Base-by-base conservation (phyloP, 35 echinoderm and acorn worm genomes). In the Ophiothrix spiculata region DNA sequence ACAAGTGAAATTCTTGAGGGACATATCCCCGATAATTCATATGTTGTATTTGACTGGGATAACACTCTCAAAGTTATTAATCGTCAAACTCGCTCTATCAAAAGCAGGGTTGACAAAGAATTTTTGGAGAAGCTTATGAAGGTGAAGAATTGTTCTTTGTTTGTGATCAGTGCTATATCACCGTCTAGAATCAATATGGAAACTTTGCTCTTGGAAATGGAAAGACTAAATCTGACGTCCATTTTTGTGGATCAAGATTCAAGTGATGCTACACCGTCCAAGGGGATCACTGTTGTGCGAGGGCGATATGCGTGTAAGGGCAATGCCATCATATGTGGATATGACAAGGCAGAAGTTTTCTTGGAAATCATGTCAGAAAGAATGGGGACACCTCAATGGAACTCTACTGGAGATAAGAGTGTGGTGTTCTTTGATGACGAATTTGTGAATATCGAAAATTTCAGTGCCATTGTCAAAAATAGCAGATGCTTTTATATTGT, bases 31-130 rank as follows among this genome's bases (percentile, higher is more conserved):
- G 29, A 69, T 1, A 25, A 69, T n/a, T 69, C 60, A 25, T 15
- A 25, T 69, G 60, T 69, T 69, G 60, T 69, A 4, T 69, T 69
- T 69, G 60, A 69, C 60, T 69, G 60, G 60, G 60, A 69, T 69
- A 69, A 69, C 60, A 69, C 60, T 25, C 29, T 69, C 16, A 69
- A 69, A 69, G 2, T 69, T 4, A 25, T 4, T 69, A n/a, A 69
- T 28, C 60, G 23, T 28, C 60, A 69, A 69, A 69, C 60, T 25
- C 60, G 60, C 60, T 25, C 60, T 4, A 69, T 69, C 17, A 4
- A 69, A 25, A 69, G 60, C 29, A 10, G 60, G 3, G 60, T 69
- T 25, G 29, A 28, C 25, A 69, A 69, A 28, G 16, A 69, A n/a
- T 69, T 69, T 25, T 69, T 69, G 29, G 60, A 69, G 60, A 25